Evolutionary conservation across 1,140 invertebrate species (phyloP).

Genomic region (Euwallacea similis): DNA sequence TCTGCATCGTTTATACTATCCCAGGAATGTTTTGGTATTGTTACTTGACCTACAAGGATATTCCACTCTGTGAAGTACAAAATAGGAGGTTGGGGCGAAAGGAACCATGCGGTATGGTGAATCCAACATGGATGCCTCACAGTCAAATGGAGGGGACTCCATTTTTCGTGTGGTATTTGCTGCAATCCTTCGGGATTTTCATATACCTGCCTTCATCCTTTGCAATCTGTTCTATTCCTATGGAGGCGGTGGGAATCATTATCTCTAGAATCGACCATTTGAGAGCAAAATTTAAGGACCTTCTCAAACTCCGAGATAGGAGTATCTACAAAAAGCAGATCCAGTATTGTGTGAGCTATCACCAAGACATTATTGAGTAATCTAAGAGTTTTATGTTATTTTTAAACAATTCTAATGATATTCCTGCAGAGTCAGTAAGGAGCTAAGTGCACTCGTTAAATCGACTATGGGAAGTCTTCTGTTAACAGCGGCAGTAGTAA

Average conservation of each 20-base stretch:
- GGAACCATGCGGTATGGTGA: conserved; percentile 26
- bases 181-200: conserved; percentile 22
- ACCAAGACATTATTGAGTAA: conserved; percentile 34
- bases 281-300: conserved; percentile 5
- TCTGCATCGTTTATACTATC: conserved; percentile 14
- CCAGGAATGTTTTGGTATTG: conserved; percentile 30
- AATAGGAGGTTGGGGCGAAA: conserved; percentile 13
- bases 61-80: conserved; percentile 12
- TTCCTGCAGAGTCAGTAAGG: conserved; percentile 14
- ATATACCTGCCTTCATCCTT: conserved; percentile 17
- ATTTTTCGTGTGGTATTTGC: conserved; percentile 7
- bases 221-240: conserved; percentile 6
- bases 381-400: no score
- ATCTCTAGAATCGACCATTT: conserved; percentile 24
- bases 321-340: not conserved
- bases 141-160: not conserved
- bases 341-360: conserved; percentile 23
- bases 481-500: conserved; percentile 20
- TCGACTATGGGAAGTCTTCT: conserved; percentile 9
- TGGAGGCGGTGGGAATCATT: conserved; percentile 28
- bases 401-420: no score
- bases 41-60: conserved; percentile 11
- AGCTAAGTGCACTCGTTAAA: conserved; percentile 12
- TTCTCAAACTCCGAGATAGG: conserved; percentile 2
- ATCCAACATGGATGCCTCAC: conserved; percentile 28